A percentile compares a stretch with the other conserved stretches of the same genome.
phyloP scores from a whole-genome alignment of 1,140 invertebrate species.

The Papilio xuthus region DNA sequence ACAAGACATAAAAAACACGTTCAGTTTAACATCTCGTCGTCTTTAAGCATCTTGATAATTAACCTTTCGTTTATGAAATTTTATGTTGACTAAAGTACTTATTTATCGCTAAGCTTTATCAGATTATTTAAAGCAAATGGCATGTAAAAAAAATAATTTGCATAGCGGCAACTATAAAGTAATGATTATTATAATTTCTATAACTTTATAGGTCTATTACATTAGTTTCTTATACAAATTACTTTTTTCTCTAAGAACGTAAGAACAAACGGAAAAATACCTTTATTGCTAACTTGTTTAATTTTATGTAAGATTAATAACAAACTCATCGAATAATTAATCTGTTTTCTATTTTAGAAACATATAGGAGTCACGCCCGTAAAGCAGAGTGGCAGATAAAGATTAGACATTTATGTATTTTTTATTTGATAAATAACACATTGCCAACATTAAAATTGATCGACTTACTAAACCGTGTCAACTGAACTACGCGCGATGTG shows the following conservation, averaged over 20 bases:
- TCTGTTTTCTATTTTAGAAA: too few species aligned
- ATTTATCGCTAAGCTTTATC: neutral
- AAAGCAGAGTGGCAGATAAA: too few species aligned
- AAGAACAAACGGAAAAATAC: neutral
- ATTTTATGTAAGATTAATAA: too few species aligned
- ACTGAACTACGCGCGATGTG: neutral
- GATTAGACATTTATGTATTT: too few species aligned
- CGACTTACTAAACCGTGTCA: neutral
- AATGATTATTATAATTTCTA: neutral
- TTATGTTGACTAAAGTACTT: neutral
- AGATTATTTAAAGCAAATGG: slow-evolving; percentile 7
- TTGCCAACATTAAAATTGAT: too few species aligned
- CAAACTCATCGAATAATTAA: too few species aligned
- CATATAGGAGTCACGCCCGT: too few species aligned
- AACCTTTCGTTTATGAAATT: neutral
- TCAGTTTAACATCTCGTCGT: neutral
- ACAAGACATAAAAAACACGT: too few species aligned
- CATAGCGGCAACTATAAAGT: neutral
- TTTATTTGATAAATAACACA: too few species aligned
- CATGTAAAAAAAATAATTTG: neutral
- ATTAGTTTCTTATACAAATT: neutral
- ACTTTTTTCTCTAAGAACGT: neutral
- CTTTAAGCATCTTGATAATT: neutral
- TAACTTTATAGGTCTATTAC: neutral
- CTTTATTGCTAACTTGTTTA: neutral